Evolutionary conservation across 2,888 invertebrate species (phyloP).

Genomic region (Philereme transversata): DNA sequence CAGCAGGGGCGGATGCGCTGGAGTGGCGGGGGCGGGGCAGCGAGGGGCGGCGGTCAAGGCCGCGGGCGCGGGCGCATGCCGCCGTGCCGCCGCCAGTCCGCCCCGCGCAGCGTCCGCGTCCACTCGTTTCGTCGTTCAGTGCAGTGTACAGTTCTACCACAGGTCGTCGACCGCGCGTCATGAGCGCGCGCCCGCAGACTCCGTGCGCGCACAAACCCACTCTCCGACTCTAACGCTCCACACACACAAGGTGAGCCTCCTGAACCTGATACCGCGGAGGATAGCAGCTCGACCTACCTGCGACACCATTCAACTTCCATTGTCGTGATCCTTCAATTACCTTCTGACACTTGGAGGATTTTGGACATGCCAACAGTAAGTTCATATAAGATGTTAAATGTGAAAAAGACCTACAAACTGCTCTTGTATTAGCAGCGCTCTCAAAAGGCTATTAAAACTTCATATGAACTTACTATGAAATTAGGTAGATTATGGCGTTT

Average conservation of each 20-base stretch:
- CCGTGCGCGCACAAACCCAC: slow-evolving; percentile 51
- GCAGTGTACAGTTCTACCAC: slow-evolving; percentile 59
- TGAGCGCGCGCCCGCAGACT: slow-evolving; percentile 60
- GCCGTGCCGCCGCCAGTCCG: slow-evolving; percentile 41
- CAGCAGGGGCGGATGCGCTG: slow-evolving; percentile 21
- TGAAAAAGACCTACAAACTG: too few relatives aligned
- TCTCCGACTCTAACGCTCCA: slow-evolving; percentile 45
- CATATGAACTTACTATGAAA: too few relatives aligned
- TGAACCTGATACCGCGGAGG: too few relatives aligned
- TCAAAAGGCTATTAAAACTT: too few relatives aligned
- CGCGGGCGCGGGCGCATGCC: slow-evolving; percentile 60
- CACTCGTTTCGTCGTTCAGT: slow-evolving; percentile 34
- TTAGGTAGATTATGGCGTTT: too few relatives aligned
- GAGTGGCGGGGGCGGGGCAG: slow-evolving; percentile 23
- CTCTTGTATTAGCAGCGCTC: too few relatives aligned
- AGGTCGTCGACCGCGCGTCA: slow-evolving; percentile 77
- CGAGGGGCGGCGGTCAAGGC: slow-evolving; percentile 67
- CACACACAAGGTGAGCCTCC: slow-evolving; percentile 57
- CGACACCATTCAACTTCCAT: background rate
- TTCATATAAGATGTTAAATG: too few relatives aligned
- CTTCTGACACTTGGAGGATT: too few relatives aligned
- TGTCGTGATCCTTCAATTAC: background rate
- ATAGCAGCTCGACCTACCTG: too few relatives aligned
- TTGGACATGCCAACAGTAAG: too few relatives aligned
- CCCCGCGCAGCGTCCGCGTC: slow-evolving; percentile 36